A percentile compares a stretch with the other conserved stretches of the same genome.
phyloP scores from a whole-genome alignment of 2,888 invertebrate genomes.

The Drosophila merina region DNA sequence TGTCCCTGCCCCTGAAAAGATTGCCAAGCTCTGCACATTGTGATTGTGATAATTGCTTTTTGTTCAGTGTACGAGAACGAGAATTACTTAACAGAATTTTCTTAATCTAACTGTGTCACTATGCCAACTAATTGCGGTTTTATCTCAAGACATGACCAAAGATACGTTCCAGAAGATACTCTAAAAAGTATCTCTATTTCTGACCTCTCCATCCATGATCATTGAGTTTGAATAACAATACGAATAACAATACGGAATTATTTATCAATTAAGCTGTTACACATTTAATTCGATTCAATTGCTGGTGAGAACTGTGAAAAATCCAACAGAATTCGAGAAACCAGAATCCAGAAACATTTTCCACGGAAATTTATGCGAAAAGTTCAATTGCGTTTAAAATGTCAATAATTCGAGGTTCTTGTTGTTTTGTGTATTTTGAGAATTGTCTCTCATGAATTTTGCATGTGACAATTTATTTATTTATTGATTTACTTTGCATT shows the following conservation, averaged over 20 bases:
- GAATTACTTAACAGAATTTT: not conserved
- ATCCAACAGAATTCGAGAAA: not conserved
- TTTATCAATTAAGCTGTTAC: slow-evolving; percentile 71
- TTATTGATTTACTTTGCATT: slow-evolving; percentile 74
- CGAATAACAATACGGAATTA: slow-evolving; percentile 47
- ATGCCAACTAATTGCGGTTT: slow-evolving; percentile 8
- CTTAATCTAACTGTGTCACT: slow-evolving; percentile 29
- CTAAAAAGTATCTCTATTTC: too few species aligned
- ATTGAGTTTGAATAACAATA: not conserved
- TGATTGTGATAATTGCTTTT: not conserved
- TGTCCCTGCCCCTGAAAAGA: slow-evolving; percentile 51
- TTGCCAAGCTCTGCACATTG: slow-evolving; percentile 31
- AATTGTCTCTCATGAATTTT: slow-evolving; percentile 70
- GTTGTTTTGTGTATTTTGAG: slow-evolving; percentile 34
- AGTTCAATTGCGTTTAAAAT: slow-evolving; percentile 78
- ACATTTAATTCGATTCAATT: slow-evolving; percentile 66
- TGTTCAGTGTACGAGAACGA: not conserved
- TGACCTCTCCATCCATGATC: too few species aligned
- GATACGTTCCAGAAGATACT: too few species aligned
- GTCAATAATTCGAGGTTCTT: slow-evolving; percentile 66
- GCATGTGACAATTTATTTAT: slow-evolving; percentile 75
- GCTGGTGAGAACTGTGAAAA: slow-evolving; percentile 10
- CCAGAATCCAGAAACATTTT: not conserved
- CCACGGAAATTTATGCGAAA: slow-evolving; percentile 66
- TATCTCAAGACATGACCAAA: not conserved